Evolutionary conservation across 2,797 vertebrate genomes (phyloP), one percentile per base, ranked within the genome.

Genomic region (Telmatherina bonti): DNA sequence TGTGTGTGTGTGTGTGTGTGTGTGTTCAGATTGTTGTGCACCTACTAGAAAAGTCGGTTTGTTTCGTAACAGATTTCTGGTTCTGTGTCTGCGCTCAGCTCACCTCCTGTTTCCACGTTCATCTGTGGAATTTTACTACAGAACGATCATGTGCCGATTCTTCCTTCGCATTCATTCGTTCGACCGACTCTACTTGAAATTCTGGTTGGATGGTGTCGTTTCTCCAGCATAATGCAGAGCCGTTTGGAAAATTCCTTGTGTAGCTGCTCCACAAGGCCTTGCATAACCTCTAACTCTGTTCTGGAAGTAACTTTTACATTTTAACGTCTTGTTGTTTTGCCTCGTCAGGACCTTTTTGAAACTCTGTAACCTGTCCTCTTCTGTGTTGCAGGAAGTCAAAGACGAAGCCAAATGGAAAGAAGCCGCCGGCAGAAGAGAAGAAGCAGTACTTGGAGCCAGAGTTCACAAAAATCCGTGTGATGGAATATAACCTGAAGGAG

Each of bases 381-480:
- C 18, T 84, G 8, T 29, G 0, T 79, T 78, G 16, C 89, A 99
- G 97, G 95, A 99, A 99, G 94, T 98, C 97, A 9, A 99, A 99
- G 92, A 95, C 96, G 68, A 99, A 99, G 95, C 97, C 98, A 84
- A 99, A 99, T 72, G 98, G 98, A 82, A 99, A 99, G 95, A 99
- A 99, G 90, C 96, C 97, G 22, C 94, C 93, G 0, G 78, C 95
- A 0, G 98, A 99, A 82, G 97, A 98, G 94, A 99, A 98, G 93
- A 99, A 99, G 87, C 93, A 95, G 74, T 99, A 99, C 91, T 81
- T 99, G 89, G 97, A 99, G 78, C 92, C 96, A 0, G 98, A 99
- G 92, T 96, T 96, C 85, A 96, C 97, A 33, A 96, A 96, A 84
- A 96, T 97, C 79, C 93, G 97, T 11, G 97, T 99, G 87, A 95